Evolutionary conservation across 2,797 vertebrate species (phyloP).

Genomic region (Tangara arthus): DNA sequence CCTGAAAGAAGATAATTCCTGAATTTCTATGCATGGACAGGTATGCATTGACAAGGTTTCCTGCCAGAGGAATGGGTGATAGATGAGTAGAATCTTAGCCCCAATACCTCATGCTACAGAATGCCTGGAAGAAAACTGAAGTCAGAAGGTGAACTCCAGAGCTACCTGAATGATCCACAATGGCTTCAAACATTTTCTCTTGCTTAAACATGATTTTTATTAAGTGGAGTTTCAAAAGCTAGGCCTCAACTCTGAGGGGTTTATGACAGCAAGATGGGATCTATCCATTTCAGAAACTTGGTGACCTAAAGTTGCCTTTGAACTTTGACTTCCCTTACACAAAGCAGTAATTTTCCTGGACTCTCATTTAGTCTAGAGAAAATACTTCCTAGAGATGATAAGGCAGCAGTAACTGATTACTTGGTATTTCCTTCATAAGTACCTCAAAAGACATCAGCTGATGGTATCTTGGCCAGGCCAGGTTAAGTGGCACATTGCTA

Average conservation of each 20-base stretch:
- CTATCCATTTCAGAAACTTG: neutral
- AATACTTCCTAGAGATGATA: neutral
- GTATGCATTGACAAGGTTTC: neutral
- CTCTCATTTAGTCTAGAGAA: neutral
- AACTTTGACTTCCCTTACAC: neutral
- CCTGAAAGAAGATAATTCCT: neutral
- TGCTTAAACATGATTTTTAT: neutral
- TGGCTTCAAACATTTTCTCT: neutral
- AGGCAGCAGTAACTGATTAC: neutral
- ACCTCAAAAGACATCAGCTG: neutral
- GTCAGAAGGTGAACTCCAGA: neutral
- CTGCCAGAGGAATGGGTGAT: neutral
- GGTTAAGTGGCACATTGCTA: neutral
- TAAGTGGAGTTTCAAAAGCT: neutral
- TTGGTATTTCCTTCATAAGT: neutral
- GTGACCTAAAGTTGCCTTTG: neutral
- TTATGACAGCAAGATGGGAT: neutral
- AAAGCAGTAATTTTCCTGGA: neutral
- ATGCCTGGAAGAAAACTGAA: neutral
- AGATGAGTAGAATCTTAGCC: neutral
- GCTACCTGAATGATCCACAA: neutral
- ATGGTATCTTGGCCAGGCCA: neutral
- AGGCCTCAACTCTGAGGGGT: neutral
- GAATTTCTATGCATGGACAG: neutral
- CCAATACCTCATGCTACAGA: neutral